Evolutionary conservation across 2,113 vertebrate genomes (phyloP).

Genomic region (Nibea coibor): DNA sequence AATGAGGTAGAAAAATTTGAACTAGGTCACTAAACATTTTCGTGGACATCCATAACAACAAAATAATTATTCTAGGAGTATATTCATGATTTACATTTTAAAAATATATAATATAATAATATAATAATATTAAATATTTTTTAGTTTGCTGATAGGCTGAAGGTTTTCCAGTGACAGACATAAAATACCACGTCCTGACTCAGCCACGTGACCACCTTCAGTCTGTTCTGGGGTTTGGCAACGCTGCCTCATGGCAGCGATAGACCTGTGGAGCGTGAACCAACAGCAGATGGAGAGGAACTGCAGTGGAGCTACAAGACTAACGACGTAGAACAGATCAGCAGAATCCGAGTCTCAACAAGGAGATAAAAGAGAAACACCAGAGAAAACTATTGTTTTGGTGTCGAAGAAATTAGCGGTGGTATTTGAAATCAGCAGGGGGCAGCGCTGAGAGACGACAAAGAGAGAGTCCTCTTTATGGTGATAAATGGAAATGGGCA

Average conservation of each 20-base stretch:
- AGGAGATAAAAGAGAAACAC: neutral
- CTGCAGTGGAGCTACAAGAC: conserved; percentile 31
- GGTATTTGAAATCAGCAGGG: neutral
- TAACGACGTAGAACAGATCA: conserved; percentile 65
- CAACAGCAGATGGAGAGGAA: conserved; percentile 66
- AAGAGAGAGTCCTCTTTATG: neutral
- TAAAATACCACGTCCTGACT: neutral
- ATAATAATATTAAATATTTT: too few species aligned
- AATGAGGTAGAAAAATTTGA: too few species aligned
- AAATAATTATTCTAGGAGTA: too few species aligned
- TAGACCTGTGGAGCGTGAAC: conserved; percentile 45
- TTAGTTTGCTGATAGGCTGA: neutral
- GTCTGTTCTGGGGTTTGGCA: neutral
- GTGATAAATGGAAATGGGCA: conserved; percentile 41
- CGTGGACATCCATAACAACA: too few species aligned
- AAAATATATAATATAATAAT: too few species aligned
- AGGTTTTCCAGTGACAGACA: neutral
- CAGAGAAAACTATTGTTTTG: conserved; percentile 27
- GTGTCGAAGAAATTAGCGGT: conserved; percentile 18
- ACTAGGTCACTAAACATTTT: too few species aligned
- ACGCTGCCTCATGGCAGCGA: conserved; percentile 25
- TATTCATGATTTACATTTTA: too few species aligned
- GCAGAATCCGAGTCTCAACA: conserved; percentile 24
- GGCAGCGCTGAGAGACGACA: neutral
- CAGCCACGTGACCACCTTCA: neutral